Evolutionary conservation across 1,140 invertebrate species (phyloP), one percentile per base, ranked within the genome.

Genomic region (Drosophila nigrodunni): DNA sequence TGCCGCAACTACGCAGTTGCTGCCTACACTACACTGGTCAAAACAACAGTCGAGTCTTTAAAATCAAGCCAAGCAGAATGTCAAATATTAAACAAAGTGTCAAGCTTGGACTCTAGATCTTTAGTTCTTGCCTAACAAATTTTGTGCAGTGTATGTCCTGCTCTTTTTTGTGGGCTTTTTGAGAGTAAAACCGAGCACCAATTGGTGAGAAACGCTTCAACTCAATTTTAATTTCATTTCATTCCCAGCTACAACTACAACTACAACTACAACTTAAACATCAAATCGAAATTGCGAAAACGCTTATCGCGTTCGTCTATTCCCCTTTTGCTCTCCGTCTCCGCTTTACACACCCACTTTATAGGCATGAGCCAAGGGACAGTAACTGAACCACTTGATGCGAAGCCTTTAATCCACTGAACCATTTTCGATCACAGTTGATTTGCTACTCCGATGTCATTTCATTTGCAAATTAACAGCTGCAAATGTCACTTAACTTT

Each of bases 381-480:
- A 8, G 47, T 3, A 25, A 1, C 9, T n/a, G 55, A 9, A 13
- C 43, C 30, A 15, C 30, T 47, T 61, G 44, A 55, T 9, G 15
- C 18, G 37, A 7, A 61, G 25, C 25, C 50, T 57, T 71, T 55
- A 55, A 55, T 71, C 61, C 61, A 64, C 60, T 49, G 60, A 55
- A 37, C 49, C 34, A 65, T 41, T 13, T 46, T 55, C 34, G 7
- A 9, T 10, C 49, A 43, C 49, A 64, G n/a, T 70, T 64, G 49
- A 54, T 46, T 62, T 61, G 13, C n/a, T 50, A 25, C 25, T 21
- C 18, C 30, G 11, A 13, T 39, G 30, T 62, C 49, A 55, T 57
- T 55, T 52, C 52, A 60, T 73, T 52, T 59, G 54, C 64, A 59
- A 73, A 67, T 73, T 46, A 73, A 59, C 52, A 43, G 25, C 50